These are phyloP conservation scores for Cynopterus brachyotis DNA, from an alignment of 2,113 vertebrate genomes.

Conservation along the genomic window DNA sequence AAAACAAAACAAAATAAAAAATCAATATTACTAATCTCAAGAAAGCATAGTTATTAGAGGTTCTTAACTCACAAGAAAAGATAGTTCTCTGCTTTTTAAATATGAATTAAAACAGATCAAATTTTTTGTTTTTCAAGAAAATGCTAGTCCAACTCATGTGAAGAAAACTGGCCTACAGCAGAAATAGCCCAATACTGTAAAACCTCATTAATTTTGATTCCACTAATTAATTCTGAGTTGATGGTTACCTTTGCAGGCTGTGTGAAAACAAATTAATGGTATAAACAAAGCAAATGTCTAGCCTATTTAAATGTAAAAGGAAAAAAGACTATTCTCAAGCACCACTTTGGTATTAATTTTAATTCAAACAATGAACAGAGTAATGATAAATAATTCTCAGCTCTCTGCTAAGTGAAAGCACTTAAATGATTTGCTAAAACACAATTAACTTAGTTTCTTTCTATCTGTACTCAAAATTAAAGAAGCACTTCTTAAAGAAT, in stretches of 20 bases:
- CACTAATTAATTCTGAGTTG: conserved; percentile 72
- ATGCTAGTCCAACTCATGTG: conserved; percentile 37
- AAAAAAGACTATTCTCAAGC: conserved; percentile 54
- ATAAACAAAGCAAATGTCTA: conserved; percentile 67
- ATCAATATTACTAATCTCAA: conserved; percentile 63
- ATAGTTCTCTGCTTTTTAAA: conserved; percentile 62
- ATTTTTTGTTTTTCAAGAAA: conserved; percentile 75
- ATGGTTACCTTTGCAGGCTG: conserved; percentile 58
- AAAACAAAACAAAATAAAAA: conserved; percentile 54
- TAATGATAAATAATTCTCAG: conserved; percentile 66
- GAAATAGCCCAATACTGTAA: conserved; percentile 53
- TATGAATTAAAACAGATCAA: conserved; percentile 68
- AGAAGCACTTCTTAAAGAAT: conserved; percentile 33
- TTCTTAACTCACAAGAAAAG: conserved; percentile 71
- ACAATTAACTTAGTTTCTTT: conserved; percentile 61
- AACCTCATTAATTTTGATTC: conserved; percentile 72
- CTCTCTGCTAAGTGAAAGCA: conserved; percentile 55
- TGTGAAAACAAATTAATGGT: conserved; percentile 65
- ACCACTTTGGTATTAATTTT: conserved; percentile 64
- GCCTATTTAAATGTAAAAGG: conserved; percentile 59
- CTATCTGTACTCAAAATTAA: conserved; percentile 56
- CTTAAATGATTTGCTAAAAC: conserved; percentile 61
- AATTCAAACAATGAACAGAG: conserved; percentile 62
- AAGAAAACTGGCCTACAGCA: conserved; percentile 43
- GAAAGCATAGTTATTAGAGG: conserved; percentile 65